A percentile compares a stretch with the other conserved stretches of the same genome.
Conservation (phyloP, 2,797 vertebrate species). For the Gobionotothen gibberifrons region DNA sequence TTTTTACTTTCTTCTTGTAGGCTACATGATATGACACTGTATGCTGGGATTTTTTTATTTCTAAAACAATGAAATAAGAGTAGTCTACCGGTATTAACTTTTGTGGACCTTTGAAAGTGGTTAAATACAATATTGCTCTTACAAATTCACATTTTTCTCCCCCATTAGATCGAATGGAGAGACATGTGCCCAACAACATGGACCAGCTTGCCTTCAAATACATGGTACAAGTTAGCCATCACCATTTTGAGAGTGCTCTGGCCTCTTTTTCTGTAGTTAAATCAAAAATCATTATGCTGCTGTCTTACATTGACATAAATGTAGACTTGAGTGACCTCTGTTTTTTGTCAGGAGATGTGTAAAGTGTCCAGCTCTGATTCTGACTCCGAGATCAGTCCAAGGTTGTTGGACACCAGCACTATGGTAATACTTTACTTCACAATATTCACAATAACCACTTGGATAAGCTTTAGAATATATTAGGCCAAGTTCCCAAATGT, state of each 20-base stretch:
- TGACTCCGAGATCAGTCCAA: conserved; percentile 83
- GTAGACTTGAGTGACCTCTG: conserved; percentile 13
- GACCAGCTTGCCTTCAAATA: conserved; percentile 83
- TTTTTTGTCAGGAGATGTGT: conserved; percentile 84
- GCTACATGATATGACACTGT: neutral
- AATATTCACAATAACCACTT: conserved; percentile 5
- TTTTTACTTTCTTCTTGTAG: neutral
- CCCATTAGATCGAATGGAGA: conserved; percentile 58
- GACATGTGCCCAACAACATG: conserved; percentile 63
- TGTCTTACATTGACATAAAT: neutral
- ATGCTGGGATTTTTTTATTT: neutral
- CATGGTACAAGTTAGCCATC: conserved; percentile 75
- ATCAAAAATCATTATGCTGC: too few relatives aligned
- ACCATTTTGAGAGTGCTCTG: neutral
- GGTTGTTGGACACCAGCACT: conserved; percentile 84
- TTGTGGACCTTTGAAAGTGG: neutral
- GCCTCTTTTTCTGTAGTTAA: neutral
- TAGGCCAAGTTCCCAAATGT: neutral
- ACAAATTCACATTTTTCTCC: neutral
- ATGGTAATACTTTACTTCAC: conserved; percentile 69
- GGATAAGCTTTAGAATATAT: neutral
- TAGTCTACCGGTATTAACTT: too few relatives aligned
- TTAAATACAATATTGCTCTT: neutral
- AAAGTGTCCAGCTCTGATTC: conserved; percentile 88
- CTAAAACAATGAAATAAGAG: neutral